These are phyloP conservation scores for Amphimedon queenslandica DNA, from an alignment of 37 sponge, comb jelly and placozoan species.

Conservation along the genomic window DNA sequence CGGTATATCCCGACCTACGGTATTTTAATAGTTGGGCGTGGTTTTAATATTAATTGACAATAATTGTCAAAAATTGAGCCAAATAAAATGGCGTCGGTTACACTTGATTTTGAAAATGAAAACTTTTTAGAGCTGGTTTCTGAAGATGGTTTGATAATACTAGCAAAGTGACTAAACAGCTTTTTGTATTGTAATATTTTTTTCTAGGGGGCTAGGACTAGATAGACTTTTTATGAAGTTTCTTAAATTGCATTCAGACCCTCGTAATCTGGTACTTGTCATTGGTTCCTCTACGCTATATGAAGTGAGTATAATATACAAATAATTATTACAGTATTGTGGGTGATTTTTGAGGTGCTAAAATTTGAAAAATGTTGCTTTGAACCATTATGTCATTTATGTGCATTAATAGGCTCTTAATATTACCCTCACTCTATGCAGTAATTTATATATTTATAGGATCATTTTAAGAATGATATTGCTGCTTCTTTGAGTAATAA, in stretches of 20 bases:
- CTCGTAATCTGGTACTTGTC: constrained; percentile 82
- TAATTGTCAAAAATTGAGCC: too few species aligned
- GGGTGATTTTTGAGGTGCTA: not conserved
- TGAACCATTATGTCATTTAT: not conserved
- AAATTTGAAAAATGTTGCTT: not conserved
- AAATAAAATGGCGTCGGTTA: not conserved
- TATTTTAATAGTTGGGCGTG: not conserved
- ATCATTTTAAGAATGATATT: constrained; percentile 56
- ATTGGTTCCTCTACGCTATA: constrained; percentile 58
- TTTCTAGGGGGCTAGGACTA: constrained; percentile 81
- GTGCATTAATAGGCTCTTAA: too few species aligned
- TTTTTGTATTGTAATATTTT: too few species aligned
- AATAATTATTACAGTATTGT: too few species aligned
- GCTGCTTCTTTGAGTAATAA: constrained; percentile 17
- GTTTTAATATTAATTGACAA: too few species aligned
- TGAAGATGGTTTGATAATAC: constrained; percentile 86
- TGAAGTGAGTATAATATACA: constrained; percentile 59
- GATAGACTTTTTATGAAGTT: constrained; percentile 77
- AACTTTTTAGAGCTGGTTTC: constrained; percentile 78
- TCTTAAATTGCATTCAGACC: constrained; percentile 87
- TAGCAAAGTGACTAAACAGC: constrained; percentile 61
- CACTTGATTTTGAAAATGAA: constrained; percentile 83
- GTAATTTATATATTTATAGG: constrained; percentile 19
- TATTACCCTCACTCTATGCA: not conserved
- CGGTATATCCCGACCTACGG: too few species aligned